Evolutionary conservation across 2,113 vertebrate species (phyloP).

Genomic region (Pseudorasbora parva): DNA sequence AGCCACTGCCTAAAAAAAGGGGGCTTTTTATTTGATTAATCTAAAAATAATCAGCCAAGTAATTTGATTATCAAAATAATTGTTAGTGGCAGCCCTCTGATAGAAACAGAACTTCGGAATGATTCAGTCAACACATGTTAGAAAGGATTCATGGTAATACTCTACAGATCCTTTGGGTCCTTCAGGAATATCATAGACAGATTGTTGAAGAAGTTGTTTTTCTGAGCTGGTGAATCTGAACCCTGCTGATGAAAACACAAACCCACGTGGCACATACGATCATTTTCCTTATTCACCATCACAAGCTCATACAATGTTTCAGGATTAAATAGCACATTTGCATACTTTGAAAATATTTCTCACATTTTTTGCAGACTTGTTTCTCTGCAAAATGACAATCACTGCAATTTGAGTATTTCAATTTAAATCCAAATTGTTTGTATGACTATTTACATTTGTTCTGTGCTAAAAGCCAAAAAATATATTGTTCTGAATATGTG

Average conservation of each 20-base stretch:
- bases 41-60: too few relatives aligned
- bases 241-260: not conserved
- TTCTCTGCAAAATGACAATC: not conserved
- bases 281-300: not conserved
- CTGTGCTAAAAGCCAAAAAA: not conserved
- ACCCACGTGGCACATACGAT: not conserved
- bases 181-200: not conserved
- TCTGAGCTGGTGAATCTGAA: not conserved
- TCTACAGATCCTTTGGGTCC: not conserved
- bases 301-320: not conserved
- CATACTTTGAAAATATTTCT: not conserved
- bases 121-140: not conserved
- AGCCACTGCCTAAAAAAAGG: too few relatives aligned
- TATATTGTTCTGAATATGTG: not conserved
- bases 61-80: too few relatives aligned
- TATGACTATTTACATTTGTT: not conserved
- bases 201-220: not conserved
- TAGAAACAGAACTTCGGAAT: not conserved
- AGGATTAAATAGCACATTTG: not conserved
- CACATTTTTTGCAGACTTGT: not conserved
- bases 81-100: too few relatives aligned
- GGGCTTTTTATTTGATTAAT: too few relatives aligned
- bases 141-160: not conserved
- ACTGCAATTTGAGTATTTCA: not conserved
- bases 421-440: not conserved